These are phyloP conservation scores for Propithecus coquereli DNA, from an alignment of 2,113 vertebrate genomes.

Conservation along the genomic window DNA sequence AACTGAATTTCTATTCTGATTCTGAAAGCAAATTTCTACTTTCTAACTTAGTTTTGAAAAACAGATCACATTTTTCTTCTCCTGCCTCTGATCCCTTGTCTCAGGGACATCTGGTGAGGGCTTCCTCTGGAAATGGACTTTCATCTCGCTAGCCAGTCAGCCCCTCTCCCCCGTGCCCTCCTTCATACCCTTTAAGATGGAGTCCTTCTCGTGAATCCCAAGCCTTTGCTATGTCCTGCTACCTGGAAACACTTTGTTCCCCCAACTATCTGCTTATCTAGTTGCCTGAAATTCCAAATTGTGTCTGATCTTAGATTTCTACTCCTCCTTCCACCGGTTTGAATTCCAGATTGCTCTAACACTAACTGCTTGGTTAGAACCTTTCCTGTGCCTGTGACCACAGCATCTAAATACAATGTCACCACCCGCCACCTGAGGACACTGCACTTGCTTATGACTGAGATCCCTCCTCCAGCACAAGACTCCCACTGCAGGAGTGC, in stretches of 20 bases:
- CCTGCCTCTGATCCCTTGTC: neutral
- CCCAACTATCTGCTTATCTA: neutral
- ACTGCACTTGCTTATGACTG: fast-evolving
- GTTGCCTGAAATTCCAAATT: neutral
- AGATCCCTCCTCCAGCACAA: neutral
- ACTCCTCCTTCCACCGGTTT: fast-evolving
- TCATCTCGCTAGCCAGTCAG: too few relatives aligned
- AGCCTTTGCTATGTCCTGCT: neutral
- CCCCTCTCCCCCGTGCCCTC: fast-evolving
- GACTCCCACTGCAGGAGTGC: too few relatives aligned
- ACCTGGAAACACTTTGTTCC: neutral
- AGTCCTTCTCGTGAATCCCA: neutral
- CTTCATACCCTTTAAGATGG: too few relatives aligned
- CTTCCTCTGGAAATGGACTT: neutral
- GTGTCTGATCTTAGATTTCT: neutral
- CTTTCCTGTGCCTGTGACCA: fast-evolving
- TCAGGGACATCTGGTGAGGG: neutral
- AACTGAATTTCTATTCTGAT: neutral
- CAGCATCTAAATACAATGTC: fast-evolving
- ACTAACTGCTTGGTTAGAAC: neutral
- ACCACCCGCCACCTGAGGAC: neutral
- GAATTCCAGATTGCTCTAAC: neutral
- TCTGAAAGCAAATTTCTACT: neutral
- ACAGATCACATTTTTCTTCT: neutral
- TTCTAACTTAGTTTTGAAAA: neutral